phyloP scores from a whole-genome alignment of 2,113 vertebrate species.

The Otis tarda region DNA sequence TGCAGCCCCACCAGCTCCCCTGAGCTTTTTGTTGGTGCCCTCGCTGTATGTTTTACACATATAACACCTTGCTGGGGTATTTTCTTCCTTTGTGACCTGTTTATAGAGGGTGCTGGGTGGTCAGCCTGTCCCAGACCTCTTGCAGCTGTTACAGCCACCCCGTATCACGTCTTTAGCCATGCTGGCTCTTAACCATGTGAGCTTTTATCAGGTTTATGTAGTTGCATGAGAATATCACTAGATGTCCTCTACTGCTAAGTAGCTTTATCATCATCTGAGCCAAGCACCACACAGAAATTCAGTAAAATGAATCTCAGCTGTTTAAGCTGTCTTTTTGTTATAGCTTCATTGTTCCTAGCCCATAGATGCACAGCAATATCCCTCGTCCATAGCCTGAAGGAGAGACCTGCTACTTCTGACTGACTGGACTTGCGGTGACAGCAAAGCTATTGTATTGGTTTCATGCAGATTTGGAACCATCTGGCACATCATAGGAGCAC shows the following conservation, averaged over 20 bases:
- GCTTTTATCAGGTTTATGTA: not conserved
- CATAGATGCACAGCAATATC: not conserved
- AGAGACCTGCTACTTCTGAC: not conserved
- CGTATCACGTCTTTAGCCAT: not conserved
- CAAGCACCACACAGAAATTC: not conserved
- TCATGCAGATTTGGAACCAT: not conserved
- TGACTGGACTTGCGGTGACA: not conserved
- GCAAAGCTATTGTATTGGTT: not conserved
- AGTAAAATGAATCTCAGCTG: not conserved
- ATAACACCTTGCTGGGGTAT: not conserved
- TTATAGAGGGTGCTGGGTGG: not conserved
- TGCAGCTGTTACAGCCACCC: not conserved
- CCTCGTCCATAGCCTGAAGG: not conserved
- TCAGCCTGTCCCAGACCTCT: not conserved
- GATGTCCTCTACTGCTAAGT: slow-evolving; percentile 44
- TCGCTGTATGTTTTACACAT: not conserved
- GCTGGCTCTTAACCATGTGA: not conserved
- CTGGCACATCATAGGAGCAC: not conserved
- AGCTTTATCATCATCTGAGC: not conserved
- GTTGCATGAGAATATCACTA: slow-evolving; percentile 51
- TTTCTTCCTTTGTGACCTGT: not conserved
- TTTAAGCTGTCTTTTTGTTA: not conserved
- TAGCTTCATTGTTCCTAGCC: not conserved
- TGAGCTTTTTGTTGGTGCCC: not conserved
- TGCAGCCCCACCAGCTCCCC: not conserved